These are phyloP conservation scores for Gallinago solitaria DNA, from an alignment of 2,797 vertebrate species.

Conservation along the genomic window DNA sequence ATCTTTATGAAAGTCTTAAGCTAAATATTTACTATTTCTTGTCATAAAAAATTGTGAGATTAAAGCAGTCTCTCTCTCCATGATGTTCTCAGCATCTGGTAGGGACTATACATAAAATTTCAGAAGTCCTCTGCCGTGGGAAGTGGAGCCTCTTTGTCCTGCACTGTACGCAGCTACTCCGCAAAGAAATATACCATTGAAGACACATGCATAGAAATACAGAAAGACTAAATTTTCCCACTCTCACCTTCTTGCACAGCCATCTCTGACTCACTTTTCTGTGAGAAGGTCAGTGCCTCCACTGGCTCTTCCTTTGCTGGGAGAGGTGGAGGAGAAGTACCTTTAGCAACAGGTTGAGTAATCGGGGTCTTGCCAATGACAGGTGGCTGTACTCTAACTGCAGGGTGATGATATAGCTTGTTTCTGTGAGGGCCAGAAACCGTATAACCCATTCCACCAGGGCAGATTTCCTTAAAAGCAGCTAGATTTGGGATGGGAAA, in stretches of 20 bases:
- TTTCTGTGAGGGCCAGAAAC: conserved; percentile 89
- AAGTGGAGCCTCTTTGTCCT: not conserved
- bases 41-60: not conserved
- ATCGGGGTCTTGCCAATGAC: conserved; percentile 82
- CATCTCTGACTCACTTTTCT: conserved; percentile 80
- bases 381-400: conserved; percentile 82
- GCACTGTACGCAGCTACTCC: not conserved
- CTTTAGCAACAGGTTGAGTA: conserved; percentile 83
- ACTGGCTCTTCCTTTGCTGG: conserved; percentile 90
- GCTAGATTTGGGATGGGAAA: conserved; percentile 87
- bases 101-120: not conserved
- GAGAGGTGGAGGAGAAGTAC: conserved; percentile 85
- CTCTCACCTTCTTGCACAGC: conserved; percentile 86
- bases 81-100: not conserved
- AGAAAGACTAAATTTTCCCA: conserved; percentile 8
- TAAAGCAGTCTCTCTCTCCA: not conserved
- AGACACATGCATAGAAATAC: conserved; percentile 50
- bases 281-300: conserved; percentile 88
- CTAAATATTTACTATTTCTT: not conserved
- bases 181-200: not conserved
- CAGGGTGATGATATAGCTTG: conserved; percentile 84
- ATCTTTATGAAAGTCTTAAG: not conserved
- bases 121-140: not conserved
- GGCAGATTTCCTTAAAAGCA: conserved; percentile 98
- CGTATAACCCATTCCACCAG: conserved; percentile 98